phyloP scores from a whole-genome alignment of 2,113 vertebrate species.

The Trachemys scripta region DNA sequence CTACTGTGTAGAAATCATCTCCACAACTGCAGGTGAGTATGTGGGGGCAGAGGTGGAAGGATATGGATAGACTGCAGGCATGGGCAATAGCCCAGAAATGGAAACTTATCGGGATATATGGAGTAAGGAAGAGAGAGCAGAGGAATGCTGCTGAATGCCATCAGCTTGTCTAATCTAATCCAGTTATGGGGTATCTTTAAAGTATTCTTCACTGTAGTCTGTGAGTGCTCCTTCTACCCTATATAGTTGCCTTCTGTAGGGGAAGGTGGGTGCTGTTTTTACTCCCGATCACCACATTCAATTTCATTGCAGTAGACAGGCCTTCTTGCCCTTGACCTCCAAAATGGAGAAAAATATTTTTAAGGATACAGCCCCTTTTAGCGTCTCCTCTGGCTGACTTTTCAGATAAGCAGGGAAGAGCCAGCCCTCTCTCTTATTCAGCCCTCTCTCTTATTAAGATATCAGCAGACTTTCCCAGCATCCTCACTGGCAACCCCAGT shows the following conservation, averaged over 20 bases:
- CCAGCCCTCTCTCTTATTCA: not conserved
- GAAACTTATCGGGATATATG: not conserved
- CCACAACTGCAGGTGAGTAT: accelerated
- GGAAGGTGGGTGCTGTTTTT: not conserved
- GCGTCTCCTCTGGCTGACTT: not conserved
- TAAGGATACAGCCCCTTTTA: not conserved
- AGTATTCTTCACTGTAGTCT: not conserved
- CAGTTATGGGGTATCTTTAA: not conserved
- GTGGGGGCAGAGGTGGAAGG: accelerated
- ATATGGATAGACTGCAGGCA: not conserved
- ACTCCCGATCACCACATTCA: not conserved
- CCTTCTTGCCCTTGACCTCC: not conserved
- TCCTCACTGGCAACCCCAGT: accelerated
- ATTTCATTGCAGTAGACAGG: accelerated
- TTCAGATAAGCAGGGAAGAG: not conserved
- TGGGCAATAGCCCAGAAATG: not conserved
- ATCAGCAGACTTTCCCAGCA: not conserved
- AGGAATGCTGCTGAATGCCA: not conserved
- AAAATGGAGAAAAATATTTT: accelerated
- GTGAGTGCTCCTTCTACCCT: not conserved
- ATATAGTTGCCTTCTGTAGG: not conserved
- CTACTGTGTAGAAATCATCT: not conserved
- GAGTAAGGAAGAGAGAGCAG: not conserved
- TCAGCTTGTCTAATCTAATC: not conserved
- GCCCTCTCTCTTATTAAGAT: not conserved